These are phyloP conservation scores for Ramphastos sulfuratus DNA, from an alignment of 2,113 vertebrate genomes.

Conservation along the genomic window DNA sequence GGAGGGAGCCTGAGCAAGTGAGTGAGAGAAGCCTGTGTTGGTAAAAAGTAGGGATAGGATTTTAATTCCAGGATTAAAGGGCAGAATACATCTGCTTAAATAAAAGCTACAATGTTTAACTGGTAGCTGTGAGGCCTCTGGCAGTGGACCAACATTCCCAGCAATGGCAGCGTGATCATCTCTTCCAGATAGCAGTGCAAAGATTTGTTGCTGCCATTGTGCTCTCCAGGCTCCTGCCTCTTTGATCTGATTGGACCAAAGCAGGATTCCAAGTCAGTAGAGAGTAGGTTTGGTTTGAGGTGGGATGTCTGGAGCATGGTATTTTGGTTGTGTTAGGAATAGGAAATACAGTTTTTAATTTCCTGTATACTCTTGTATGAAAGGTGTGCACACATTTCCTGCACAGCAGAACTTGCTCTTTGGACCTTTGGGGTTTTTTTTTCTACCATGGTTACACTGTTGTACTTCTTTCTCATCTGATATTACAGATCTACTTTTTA, in stretches of 20 bases:
- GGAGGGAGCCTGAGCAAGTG: neutral
- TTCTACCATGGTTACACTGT: neutral
- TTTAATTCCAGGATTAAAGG: neutral
- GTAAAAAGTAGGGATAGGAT: neutral
- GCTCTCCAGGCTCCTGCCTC: neutral
- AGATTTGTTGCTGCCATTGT: rapidly evolving
- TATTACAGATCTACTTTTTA: neutral
- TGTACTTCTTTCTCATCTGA: neutral
- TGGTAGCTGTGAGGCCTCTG: neutral
- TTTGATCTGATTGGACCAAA: neutral
- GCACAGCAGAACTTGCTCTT: neutral
- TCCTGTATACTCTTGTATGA: rapidly evolving
- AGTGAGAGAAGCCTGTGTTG: neutral
- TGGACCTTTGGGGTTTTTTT: neutral
- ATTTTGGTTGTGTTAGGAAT: neutral
- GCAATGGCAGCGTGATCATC: rapidly evolving
- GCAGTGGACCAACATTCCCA: no score
- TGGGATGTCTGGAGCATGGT: rapidly evolving
- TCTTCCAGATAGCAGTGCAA: rapidly evolving
- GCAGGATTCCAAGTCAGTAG: neutral
- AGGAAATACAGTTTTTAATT: neutral
- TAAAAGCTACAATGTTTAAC: neutral
- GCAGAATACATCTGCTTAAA: neutral
- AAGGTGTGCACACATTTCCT: neutral
- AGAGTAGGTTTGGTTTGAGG: neutral